Evolutionary conservation across 2,888 invertebrate species (phyloP), one percentile per base, ranked within the genome.

Genomic region (Teinopalpus imperialis): DNA sequence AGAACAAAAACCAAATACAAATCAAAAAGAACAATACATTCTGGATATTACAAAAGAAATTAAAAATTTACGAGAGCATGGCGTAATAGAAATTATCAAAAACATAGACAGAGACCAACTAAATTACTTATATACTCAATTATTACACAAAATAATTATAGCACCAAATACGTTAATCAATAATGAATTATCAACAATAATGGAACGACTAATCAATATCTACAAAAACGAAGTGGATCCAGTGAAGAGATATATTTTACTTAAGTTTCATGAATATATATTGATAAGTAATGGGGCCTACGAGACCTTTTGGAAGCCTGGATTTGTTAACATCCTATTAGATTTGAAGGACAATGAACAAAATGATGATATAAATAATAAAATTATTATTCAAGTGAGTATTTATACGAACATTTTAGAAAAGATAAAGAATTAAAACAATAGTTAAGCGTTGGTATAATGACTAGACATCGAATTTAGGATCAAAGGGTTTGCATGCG

Each of bases 211-310:
- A n/a, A 7, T 45, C n/a, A 9, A 20, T 3, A 35, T 29, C 1
- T 41, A 46, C 35, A 30, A 35, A 5, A 23, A 7, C 4, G 35
- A 40, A 30, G 29, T 9, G 6, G 7, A 8, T 6, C 29, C 35
- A 14, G 2, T 46, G 9, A 35, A 24, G 6, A 41, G 35, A 46
- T 46, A 35, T 3, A 30, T 46, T 14, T 29, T 46, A 24, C 24
- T 46, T 1, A 40, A 40, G 12, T 26, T 32, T 10, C 34, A 34
- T 8, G 32, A 46, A 20, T 46, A 34, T 34, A 23, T 46, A 29
- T 14, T 21, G 1, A 30, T 13, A 14, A 34, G 35, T 23, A 30
- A 30, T 12, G 41, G 13, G 4, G 20, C 34, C 0, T 35, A 21
- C 6, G 10, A 40, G 5, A 24, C 4, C n/a, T 16, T 46, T 1